Evolutionary conservation across 2,113 vertebrate genomes (phyloP).

Genomic region (Aviceda subcristata): DNA sequence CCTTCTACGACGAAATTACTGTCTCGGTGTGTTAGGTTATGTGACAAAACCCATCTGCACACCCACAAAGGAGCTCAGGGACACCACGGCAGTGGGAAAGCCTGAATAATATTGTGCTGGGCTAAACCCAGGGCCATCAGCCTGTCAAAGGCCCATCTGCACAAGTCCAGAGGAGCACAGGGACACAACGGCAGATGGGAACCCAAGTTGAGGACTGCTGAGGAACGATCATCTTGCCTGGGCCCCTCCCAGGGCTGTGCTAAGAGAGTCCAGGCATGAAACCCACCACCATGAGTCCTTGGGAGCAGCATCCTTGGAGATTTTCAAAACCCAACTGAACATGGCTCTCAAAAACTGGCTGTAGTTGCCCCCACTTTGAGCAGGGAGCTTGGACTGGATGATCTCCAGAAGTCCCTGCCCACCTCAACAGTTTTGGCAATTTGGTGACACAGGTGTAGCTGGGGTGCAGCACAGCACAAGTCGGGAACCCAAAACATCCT

Average conservation of each 20-base stretch:
- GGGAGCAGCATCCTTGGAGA: neutral
- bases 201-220: neutral
- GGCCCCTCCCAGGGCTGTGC: neutral
- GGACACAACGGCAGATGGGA: neutral
- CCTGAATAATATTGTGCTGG: neutral
- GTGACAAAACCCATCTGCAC: neutral
- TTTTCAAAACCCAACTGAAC: neutral
- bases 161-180: neutral
- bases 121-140: neutral
- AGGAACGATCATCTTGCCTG: neutral
- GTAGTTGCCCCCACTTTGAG: rapidly evolving
- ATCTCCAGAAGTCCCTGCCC: neutral
- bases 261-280: neutral
- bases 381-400: neutral
- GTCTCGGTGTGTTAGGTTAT: neutral
- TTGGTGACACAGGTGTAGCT: neutral
- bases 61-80: neutral
- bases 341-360: neutral
- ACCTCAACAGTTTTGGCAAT: neutral
- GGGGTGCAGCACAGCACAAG: neutral
- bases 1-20: neutral
- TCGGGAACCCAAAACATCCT: neutral
- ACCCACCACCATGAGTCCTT: neutral
- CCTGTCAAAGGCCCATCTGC: neutral
- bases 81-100: neutral